These are phyloP conservation scores for Calliphora vomitoria DNA, from an alignment of 2,888 invertebrate species.

Conservation along the genomic window DNA sequence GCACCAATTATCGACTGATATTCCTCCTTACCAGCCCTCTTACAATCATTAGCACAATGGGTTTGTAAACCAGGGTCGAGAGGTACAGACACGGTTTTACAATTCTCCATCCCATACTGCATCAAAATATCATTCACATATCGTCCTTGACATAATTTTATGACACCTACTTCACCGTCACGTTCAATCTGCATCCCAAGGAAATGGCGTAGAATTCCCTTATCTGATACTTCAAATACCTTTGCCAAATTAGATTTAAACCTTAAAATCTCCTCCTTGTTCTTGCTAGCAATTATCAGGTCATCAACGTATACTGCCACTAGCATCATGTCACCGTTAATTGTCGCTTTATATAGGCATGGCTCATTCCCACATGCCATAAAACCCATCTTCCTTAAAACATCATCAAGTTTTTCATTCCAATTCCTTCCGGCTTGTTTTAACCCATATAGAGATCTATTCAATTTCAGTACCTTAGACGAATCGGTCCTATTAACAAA, in stretches of 20 bases:
- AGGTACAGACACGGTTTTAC: slow-evolving; percentile 24
- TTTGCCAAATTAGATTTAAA: slow-evolving; percentile 47
- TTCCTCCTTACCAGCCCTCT: slow-evolving; percentile 1
- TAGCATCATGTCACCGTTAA: slow-evolving; percentile 41
- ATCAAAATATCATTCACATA: slow-evolving; percentile 36
- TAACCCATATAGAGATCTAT: slow-evolving; percentile 75
- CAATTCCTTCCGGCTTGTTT: slow-evolving; percentile 76
- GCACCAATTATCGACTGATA: slow-evolving; percentile 35
- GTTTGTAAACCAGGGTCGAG: slow-evolving; percentile 11
- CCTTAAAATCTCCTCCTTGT: slow-evolving; percentile 46
- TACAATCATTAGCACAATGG: slow-evolving; percentile 17
- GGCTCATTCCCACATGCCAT: slow-evolving; percentile 62
- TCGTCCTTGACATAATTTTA: slow-evolving; percentile 39
- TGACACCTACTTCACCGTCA: slow-evolving; percentile 46
- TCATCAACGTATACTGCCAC: slow-evolving; percentile 68
- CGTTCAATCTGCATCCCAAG: slow-evolving; percentile 56
- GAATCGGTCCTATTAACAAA: slow-evolving; percentile 43
- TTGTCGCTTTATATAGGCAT: slow-evolving; percentile 59
- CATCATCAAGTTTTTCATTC: slow-evolving; percentile 73
- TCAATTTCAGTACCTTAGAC: slow-evolving; percentile 63
- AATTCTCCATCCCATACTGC: slow-evolving; percentile 40
- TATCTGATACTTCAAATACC: slow-evolving; percentile 47
- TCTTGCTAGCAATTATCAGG: slow-evolving; percentile 59
- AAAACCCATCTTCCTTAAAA: slow-evolving; percentile 62
- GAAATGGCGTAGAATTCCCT: slow-evolving; percentile 52